Conservation (phyloP, 2,113 vertebrate species). For the Rallus limicola region DNA sequence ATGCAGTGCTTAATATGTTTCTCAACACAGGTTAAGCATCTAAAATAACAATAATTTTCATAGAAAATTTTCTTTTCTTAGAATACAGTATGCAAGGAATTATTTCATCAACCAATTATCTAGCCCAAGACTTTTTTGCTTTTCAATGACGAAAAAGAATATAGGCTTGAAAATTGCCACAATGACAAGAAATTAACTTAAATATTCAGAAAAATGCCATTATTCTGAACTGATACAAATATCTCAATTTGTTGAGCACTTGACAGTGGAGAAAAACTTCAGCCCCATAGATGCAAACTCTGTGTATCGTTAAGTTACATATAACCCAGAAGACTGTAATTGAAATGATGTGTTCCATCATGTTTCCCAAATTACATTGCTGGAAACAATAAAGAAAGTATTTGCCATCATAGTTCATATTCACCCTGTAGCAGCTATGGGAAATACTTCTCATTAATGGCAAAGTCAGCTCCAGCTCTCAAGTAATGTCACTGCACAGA, state of each 20-base stretch:
- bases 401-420: neutral
- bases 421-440: neutral
- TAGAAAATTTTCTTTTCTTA: neutral
- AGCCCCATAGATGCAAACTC: neutral
- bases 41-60: neutral
- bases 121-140: neutral
- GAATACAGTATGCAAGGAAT: neutral
- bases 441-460: neutral
- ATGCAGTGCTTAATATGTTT: neutral
- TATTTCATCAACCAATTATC: neutral
- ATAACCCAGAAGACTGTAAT: slow-evolving; percentile 23
- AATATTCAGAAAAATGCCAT: neutral
- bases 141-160: neutral
- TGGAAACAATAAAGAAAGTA: neutral
- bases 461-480: neutral
- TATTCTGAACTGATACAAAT: neutral
- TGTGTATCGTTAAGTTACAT: neutral
- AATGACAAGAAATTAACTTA: neutral
- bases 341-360: neutral
- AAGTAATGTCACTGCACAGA: neutral
- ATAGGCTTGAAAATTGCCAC: neutral
- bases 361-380: neutral
- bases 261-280: neutral
- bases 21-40: neutral
- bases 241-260: neutral